These are phyloP conservation scores for Poecilia velifera DNA, from an alignment of 2,797 vertebrate genomes.

Conservation along the genomic window DNA sequence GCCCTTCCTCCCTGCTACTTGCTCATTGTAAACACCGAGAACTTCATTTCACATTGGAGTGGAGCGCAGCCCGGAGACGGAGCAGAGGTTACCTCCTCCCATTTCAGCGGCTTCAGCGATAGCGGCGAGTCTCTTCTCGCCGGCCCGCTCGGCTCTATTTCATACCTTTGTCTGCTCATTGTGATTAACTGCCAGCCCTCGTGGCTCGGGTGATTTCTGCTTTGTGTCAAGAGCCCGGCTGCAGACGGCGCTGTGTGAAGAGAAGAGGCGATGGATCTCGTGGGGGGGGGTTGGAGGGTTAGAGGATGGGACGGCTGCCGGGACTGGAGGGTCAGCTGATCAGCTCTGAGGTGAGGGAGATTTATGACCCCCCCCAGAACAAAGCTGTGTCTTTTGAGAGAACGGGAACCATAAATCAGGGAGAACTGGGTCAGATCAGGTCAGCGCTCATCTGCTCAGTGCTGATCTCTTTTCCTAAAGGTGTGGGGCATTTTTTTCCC, in stretches of 20 bases:
- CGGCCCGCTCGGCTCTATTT: constrained; percentile 48
- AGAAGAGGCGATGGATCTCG: not conserved
- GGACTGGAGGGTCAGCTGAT: constrained; percentile 73
- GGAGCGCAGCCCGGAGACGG: not conserved
- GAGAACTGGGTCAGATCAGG: constrained; percentile 80
- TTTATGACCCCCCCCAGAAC: constrained; percentile 80
- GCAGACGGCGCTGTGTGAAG: constrained; percentile 28
- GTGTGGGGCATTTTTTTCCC: not conserved
- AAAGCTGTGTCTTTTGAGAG: constrained; percentile 77
- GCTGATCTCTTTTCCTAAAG: constrained; percentile 50
- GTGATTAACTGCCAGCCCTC: constrained; percentile 69
- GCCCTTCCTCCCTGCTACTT: not conserved
- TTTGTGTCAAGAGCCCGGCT: constrained; percentile 52
- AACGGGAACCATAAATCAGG: constrained; percentile 79
- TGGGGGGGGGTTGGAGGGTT: not conserved
- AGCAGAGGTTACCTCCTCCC: constrained; percentile 40
- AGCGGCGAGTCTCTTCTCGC: constrained; percentile 35
- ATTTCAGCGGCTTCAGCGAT: constrained; percentile 39
- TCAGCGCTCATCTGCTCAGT: constrained; percentile 72
- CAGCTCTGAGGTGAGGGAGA: constrained; percentile 71
- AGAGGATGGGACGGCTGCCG: constrained; percentile 19
- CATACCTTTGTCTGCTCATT: constrained; percentile 52
- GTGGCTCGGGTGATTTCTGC: constrained; percentile 56
- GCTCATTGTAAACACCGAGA: constrained; percentile 26
- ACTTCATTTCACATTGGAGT: constrained; percentile 37